phyloP scores from a whole-genome alignment of 2,113 vertebrate genomes.

The Pholis gunnellus region DNA sequence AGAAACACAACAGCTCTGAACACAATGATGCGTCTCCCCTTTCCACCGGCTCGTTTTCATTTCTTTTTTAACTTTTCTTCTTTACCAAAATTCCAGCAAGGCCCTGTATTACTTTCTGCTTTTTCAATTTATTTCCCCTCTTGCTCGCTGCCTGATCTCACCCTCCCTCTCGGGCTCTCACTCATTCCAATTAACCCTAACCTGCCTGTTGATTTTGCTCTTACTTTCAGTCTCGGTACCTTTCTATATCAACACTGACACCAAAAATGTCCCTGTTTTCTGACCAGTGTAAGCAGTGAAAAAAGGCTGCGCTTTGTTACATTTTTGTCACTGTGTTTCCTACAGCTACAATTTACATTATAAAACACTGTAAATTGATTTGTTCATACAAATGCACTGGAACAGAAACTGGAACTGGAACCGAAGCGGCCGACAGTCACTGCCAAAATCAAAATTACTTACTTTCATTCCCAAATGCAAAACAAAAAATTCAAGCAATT shows the following conservation, averaged over 20 bases:
- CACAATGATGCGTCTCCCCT: slow-evolving; percentile 68
- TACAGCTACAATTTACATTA: background rate
- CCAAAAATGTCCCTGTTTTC: background rate
- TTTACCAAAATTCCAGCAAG: slow-evolving; percentile 70
- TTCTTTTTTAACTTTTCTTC: slow-evolving; percentile 39
- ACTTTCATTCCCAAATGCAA: background rate
- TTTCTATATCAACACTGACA: background rate
- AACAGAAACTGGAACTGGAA: slow-evolving; percentile 1
- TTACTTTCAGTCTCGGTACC: slow-evolving; percentile 8
- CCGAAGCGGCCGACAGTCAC: background rate
- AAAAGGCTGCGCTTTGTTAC: background rate
- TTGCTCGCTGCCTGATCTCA: slow-evolving; percentile 33
- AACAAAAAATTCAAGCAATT: background rate
- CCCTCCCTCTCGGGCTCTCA: slow-evolving; percentile 18
- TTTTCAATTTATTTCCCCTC: slow-evolving; percentile 73
- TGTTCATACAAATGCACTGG: background rate
- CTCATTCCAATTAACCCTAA: slow-evolving; percentile 48
- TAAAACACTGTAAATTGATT: background rate
- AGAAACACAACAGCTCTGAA: slow-evolving; percentile 80
- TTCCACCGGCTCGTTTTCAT: slow-evolving; percentile 56
- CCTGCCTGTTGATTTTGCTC: slow-evolving; percentile 26
- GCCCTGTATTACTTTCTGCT: slow-evolving; percentile 73
- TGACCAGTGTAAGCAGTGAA: background rate
- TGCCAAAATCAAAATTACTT: background rate
- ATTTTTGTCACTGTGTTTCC: background rate